These are phyloP conservation scores for Ataeniobius toweri DNA, from an alignment of 2,797 vertebrate species.

Conservation along the genomic window DNA sequence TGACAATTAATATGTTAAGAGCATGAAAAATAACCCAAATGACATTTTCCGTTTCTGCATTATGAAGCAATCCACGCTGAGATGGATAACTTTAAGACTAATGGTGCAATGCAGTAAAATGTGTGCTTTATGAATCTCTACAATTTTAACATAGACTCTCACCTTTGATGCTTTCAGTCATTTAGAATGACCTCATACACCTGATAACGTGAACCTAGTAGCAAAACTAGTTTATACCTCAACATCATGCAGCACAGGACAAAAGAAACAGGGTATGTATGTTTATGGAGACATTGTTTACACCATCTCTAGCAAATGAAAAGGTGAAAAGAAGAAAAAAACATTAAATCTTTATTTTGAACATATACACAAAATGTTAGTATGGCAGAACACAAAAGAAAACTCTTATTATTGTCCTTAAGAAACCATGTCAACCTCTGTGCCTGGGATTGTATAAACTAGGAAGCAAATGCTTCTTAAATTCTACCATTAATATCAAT, in stretches of 20 bases:
- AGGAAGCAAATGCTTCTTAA: too few relatives aligned
- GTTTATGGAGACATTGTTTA: neutral
- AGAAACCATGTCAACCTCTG: neutral
- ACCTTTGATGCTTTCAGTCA: constrained; percentile 67
- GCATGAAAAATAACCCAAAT: constrained; percentile 77
- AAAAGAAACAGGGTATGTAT: constrained; percentile 25
- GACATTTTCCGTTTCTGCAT: constrained; percentile 79
- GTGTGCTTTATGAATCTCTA: constrained; percentile 71
- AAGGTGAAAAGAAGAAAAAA: neutral
- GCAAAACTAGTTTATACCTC: constrained; percentile 43
- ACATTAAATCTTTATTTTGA: neutral
- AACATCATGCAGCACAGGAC: constrained; percentile 17
- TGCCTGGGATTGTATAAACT: neutral
- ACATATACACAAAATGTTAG: neutral
- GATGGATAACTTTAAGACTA: constrained; percentile 69
- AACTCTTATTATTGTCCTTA: too few relatives aligned
- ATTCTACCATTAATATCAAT: too few relatives aligned
- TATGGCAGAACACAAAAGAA: neutral
- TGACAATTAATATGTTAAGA: constrained; percentile 84
- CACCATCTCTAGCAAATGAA: neutral
- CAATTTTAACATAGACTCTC: constrained; percentile 68
- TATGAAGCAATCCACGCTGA: constrained; percentile 73
- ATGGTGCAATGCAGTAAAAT: constrained; percentile 65
- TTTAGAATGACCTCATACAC: constrained; percentile 63
- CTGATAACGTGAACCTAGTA: constrained; percentile 34